Evolutionary conservation across 35 echinoderm and acorn worm species (phyloP).

Genomic region (Diadema setosum): DNA sequence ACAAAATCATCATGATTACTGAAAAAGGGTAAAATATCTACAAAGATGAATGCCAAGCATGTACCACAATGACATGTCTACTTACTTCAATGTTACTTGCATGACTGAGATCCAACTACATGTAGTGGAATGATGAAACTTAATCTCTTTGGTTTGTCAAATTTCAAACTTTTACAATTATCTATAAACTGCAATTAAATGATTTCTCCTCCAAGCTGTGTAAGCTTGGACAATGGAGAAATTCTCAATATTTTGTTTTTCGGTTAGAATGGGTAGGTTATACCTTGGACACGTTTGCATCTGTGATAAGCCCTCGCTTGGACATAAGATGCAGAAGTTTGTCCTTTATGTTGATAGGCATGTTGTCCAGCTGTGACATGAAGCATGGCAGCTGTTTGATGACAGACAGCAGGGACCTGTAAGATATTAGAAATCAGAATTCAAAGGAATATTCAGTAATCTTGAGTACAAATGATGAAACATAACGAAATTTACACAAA

Average conservation of each 20-base stretch:
- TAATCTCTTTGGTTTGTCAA: neutral
- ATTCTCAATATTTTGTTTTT: neutral
- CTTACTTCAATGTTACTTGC: no score
- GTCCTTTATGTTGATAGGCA: constrained; percentile 75
- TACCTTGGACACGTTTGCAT: constrained; percentile 81
- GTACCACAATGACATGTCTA: no score
- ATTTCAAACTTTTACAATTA: no score
- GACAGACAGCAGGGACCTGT: constrained; percentile 19
- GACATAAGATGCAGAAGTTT: constrained; percentile 79
- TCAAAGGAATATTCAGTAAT: no score
- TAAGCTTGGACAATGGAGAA: neutral
- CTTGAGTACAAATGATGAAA: no score
- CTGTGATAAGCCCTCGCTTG: constrained; percentile 80
- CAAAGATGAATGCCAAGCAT: no score
- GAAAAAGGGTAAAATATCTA: no score
- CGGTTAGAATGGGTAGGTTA: no score
- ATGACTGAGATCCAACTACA: neutral
- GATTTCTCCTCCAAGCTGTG: neutral
- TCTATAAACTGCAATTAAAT: neutral
- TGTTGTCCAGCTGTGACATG: constrained; percentile 59
- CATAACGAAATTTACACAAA: no score
- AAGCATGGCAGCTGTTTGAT: constrained; percentile 32
- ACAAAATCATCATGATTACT: no score
- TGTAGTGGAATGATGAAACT: neutral
- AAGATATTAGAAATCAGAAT: no score